Evolutionary conservation across 2,888 invertebrate genomes (phyloP).

Genomic region (Kryphioiulus occultus): DNA sequence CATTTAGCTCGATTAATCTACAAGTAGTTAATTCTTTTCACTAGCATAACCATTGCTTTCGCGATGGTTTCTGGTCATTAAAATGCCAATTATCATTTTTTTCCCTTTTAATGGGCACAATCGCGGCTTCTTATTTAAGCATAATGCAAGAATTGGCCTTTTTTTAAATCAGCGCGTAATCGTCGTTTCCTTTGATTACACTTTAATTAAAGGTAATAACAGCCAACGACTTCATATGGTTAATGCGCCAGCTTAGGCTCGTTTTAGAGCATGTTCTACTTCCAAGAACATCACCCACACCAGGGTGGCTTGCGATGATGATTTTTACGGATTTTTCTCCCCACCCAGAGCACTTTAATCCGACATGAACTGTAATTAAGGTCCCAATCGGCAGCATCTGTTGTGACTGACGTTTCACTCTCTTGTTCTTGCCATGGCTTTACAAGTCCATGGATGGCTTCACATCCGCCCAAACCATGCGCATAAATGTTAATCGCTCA

Average conservation of each 20-base stretch:
- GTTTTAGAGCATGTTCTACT: not conserved
- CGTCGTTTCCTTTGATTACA: not conserved
- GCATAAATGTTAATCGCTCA: not conserved
- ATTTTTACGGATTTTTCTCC: not conserved
- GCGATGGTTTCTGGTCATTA: no score
- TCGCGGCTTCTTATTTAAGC: not conserved
- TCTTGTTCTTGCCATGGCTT: not conserved
- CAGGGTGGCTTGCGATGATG: not conserved
- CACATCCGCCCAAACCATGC: not conserved
- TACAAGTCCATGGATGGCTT: not conserved
- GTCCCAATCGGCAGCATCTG: not conserved
- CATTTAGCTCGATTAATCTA: no score
- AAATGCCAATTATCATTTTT: not conserved
- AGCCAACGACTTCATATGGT: not conserved
- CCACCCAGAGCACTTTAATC: not conserved
- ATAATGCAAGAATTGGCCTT: not conserved
- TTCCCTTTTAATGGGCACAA: not conserved
- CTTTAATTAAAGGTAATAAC: not conserved
- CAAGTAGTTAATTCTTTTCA: no score
- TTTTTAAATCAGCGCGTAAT: no score
- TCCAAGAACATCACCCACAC: not conserved
- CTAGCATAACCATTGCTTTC: no score
- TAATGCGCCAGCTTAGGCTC: not conserved
- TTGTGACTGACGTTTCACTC: not conserved
- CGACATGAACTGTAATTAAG: not conserved